Percentiles rank a stretch among this genome's conserved stretches.
Evolutionary conservation across 2,797 vertebrate species (phyloP).

Genomic region (Parauchenoglanis punctatus): DNA sequence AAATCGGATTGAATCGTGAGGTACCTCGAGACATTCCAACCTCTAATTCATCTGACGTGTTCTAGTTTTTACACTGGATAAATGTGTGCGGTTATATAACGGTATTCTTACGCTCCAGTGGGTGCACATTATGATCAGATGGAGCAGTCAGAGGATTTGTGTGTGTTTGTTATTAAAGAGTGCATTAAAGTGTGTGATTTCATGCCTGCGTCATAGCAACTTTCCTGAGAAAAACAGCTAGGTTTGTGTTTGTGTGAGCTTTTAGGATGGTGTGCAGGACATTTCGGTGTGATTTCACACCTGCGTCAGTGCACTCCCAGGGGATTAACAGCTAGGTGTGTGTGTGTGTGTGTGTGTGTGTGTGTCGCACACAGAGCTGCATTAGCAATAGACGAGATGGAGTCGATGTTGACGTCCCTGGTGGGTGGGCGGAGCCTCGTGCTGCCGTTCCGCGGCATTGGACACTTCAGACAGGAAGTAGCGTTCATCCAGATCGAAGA

Average conservation of each 20-base stretch:
- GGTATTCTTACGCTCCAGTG: neutral
- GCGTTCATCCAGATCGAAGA: slow-evolving; percentile 84
- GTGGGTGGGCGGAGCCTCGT: slow-evolving; percentile 80
- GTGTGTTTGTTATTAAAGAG: slow-evolving; percentile 3
- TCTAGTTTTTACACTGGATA: neutral
- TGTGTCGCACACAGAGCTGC: slow-evolving; percentile 74
- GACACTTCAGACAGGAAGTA: slow-evolving; percentile 89
- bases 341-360: slow-evolving; percentile 36
- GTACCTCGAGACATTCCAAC: neutral
- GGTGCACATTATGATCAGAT: neutral
- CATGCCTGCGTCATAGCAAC: slow-evolving; percentile 14
- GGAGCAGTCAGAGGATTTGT: neutral
- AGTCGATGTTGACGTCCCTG: slow-evolving; percentile 78
- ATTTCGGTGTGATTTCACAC: slow-evolving; percentile 29
- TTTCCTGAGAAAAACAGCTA: slow-evolving; percentile 4
- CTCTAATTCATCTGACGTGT: neutral
- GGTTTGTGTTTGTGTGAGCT: slow-evolving; percentile 1
- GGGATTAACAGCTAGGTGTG: slow-evolving; percentile 24
- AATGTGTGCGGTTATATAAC: neutral
- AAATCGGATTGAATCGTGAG: neutral
- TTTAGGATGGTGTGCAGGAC: slow-evolving; percentile 10
- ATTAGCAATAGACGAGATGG: slow-evolving; percentile 78
- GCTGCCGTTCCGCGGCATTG: slow-evolving; percentile 86
- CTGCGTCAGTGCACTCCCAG: slow-evolving; percentile 20
- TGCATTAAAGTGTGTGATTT: neutral